phyloP scores from a whole-genome alignment of 1,140 invertebrate species.

The Scylla paramamosain region DNA sequence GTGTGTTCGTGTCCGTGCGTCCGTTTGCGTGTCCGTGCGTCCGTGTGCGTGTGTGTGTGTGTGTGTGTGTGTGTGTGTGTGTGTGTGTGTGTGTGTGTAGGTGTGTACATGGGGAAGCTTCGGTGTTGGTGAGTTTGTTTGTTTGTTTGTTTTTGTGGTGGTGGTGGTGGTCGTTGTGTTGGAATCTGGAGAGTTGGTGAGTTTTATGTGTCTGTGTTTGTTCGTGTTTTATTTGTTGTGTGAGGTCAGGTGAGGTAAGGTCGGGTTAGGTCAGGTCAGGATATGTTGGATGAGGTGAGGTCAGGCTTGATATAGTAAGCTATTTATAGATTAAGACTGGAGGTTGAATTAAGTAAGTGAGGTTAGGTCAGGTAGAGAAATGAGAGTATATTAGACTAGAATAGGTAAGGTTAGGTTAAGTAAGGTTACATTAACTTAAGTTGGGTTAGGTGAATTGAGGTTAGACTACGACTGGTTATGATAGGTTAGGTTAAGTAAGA shows the following conservation, averaged over 20 bases:
- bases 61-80: neutral
- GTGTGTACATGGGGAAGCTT: neutral
- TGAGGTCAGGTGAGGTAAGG: neutral
- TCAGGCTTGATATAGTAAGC: neutral
- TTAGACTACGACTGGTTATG: no score
- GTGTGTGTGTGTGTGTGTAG: constrained; percentile 41
- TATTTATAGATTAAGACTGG: no score
- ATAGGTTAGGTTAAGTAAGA: no score
- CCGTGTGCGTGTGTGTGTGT: neutral
- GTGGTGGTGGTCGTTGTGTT: no score
- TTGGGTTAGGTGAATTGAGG: no score
- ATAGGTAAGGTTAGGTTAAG: no score
- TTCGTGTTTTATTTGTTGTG: no score
- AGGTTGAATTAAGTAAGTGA: no score
- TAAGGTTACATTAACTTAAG: no score
- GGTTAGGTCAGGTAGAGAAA: no score
- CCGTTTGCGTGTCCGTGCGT: neutral
- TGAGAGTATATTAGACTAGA: no score
- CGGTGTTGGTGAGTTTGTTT: neutral
- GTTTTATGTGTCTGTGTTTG: neutral
- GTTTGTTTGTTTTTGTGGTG: neutral
- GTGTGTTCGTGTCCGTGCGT: neutral
- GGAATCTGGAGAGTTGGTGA: no score
- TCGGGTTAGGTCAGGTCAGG: neutral
- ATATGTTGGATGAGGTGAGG: neutral